A percentile compares a stretch with the other conserved stretches of the same genome.
These are phyloP conservation scores for Meleagris gallopavo DNA, from an alignment of 2,113 vertebrate species.

Conservation along the genomic window DNA sequence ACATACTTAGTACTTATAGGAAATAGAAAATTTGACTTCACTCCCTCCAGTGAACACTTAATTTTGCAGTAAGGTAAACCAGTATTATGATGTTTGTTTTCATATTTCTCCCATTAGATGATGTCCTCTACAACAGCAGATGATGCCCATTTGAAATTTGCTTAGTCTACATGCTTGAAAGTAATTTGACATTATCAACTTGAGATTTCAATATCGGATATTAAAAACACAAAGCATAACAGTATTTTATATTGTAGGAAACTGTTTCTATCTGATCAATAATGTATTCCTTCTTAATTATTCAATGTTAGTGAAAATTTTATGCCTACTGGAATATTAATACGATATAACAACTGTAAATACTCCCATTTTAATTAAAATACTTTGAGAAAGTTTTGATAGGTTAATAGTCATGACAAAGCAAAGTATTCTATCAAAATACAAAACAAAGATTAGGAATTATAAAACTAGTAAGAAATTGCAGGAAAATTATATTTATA, in stretches of 20 bases:
- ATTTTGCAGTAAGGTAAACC: background rate
- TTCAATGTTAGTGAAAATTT: constrained; percentile 77
- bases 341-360: constrained; percentile 74
- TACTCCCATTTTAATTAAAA: constrained; percentile 75
- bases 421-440: constrained; percentile 13
- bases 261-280: constrained; percentile 69
- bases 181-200: constrained; percentile 2
- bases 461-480: background rate
- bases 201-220: constrained; percentile 37
- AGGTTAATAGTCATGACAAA: constrained; percentile 6
- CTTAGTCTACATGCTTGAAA: background rate
- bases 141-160: constrained; percentile 7
- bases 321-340: constrained; percentile 71
- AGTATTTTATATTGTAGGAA: constrained; percentile 31
- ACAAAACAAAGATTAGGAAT: constrained; percentile 25
- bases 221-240: constrained; percentile 26
- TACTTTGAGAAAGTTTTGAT: constrained; percentile 49
- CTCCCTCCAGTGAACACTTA: fast-evolving
- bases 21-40: background rate
- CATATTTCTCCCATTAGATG: background rate
- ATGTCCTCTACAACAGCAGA: background rate
- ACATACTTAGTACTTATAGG: background rate
- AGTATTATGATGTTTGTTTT: background rate
- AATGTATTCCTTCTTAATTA: constrained; percentile 79
- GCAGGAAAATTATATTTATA: background rate